Percentiles rank a stretch among this genome's conserved stretches.
Conservation (phyloP, 2,888 invertebrate species). For the Morinoia aosen region DNA sequence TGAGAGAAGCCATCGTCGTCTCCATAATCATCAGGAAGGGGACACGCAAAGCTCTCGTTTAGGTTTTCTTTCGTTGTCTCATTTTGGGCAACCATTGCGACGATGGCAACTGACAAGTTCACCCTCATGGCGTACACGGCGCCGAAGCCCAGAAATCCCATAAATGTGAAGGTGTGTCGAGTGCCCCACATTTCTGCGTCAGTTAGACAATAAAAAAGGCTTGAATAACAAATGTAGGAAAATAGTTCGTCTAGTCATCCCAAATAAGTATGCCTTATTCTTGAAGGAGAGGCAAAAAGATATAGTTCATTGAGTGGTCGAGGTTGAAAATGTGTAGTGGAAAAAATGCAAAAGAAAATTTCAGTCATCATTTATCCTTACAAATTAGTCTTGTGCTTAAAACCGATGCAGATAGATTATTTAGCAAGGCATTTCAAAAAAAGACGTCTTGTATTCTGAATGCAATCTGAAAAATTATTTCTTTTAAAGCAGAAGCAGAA, state of each 20-base stretch:
- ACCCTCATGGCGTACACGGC: slow-evolving; percentile 62
- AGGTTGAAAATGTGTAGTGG: too few relatives aligned
- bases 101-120: slow-evolving; percentile 66
- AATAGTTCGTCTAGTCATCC: background rate
- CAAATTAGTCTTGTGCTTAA: too few relatives aligned
- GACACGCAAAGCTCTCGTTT: slow-evolving; percentile 39
- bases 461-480: too few relatives aligned
- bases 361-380: too few relatives aligned
- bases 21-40: slow-evolving; percentile 52
- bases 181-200: slow-evolving; percentile 57
- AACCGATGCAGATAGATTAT: too few relatives aligned
- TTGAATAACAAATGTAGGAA: background rate
- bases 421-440: too few relatives aligned
- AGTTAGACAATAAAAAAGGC: too few relatives aligned
- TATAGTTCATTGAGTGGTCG: background rate
- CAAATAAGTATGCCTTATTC: background rate
- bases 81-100: slow-evolving; percentile 62
- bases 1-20: background rate
- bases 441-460: too few relatives aligned
- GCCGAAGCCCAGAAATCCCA: slow-evolving; percentile 64
- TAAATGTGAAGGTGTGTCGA: slow-evolving; percentile 62
- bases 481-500: too few relatives aligned
- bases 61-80: background rate
- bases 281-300: background rate
- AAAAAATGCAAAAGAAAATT: too few relatives aligned